Conservation (phyloP, 2,113 vertebrate species). For the Alethe castanea region DNA sequence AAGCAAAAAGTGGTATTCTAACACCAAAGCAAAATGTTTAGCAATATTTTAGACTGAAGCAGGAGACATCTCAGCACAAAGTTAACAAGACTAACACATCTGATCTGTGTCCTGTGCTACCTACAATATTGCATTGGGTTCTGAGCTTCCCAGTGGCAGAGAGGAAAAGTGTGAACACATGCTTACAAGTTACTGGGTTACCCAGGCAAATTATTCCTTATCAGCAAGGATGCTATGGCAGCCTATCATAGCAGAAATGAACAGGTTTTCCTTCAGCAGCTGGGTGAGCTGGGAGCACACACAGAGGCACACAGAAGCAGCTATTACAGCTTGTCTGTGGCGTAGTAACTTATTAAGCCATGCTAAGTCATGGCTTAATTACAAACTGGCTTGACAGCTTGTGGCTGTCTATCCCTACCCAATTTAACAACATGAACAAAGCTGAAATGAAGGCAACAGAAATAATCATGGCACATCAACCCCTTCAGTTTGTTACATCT, state of each 20-base stretch:
- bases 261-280: neutral
- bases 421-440: constrained; percentile 19
- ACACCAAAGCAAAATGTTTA: neutral
- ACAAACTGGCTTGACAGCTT: constrained; percentile 59
- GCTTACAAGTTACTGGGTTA: neutral
- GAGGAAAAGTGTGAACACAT: neutral
- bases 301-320: neutral
- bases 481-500: neutral
- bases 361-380: constrained; percentile 54
- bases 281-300: neutral
- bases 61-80: neutral
- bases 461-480: neutral
- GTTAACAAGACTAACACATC: neutral
- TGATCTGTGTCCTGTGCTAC: neutral
- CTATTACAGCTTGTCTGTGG: constrained; percentile 18
- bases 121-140: neutral
- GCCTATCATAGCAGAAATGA: neutral
- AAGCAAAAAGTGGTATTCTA: neutral
- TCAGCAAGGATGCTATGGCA: neutral
- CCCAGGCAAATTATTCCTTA: neutral
- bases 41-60: neutral
- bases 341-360: constrained; percentile 34
- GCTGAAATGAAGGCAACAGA: constrained; percentile 16
- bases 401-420: constrained; percentile 30
- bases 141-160: neutral